These are phyloP conservation scores for Alentia gelatinosa DNA, from an alignment of 2,888 invertebrate genomes.

Conservation along the genomic window DNA sequence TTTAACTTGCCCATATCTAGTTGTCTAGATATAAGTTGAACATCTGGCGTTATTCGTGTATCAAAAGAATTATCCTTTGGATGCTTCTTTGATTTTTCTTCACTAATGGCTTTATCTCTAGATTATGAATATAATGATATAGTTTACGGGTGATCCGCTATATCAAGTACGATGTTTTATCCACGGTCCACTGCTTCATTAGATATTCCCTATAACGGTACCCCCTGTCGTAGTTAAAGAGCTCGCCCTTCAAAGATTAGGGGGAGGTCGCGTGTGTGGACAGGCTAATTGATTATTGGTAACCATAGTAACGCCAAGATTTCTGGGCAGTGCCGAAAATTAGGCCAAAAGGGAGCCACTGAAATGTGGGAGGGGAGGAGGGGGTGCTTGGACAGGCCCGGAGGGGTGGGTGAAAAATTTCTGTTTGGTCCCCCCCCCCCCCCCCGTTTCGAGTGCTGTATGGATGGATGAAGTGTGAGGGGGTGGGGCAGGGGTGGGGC, in stretches of 20 bases:
- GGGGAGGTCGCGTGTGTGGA: constrained; percentile 11
- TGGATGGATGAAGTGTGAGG: neutral
- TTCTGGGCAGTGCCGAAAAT: neutral
- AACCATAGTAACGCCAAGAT: constrained; percentile 45
- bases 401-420: neutral
- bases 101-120: no score
- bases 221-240: neutral
- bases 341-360: neutral
- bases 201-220: neutral
- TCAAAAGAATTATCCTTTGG: no score
- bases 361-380: neutral
- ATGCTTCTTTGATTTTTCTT: no score
- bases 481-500: neutral
- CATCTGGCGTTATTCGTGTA: no score
- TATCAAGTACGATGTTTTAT: neutral
- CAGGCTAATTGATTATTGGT: constrained; percentile 43
- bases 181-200: neutral
- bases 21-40: no score
- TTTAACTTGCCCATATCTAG: no score
- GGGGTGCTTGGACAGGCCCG: neutral
- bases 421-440: neutral
- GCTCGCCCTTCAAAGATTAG: neutral
- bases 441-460: neutral
- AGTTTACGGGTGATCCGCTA: neutral
- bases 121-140: no score